Percentiles rank a stretch among this genome's conserved stretches.
phyloP scores from a whole-genome alignment of 2,888 invertebrate genomes.

The Philonicus albiceps region DNA sequence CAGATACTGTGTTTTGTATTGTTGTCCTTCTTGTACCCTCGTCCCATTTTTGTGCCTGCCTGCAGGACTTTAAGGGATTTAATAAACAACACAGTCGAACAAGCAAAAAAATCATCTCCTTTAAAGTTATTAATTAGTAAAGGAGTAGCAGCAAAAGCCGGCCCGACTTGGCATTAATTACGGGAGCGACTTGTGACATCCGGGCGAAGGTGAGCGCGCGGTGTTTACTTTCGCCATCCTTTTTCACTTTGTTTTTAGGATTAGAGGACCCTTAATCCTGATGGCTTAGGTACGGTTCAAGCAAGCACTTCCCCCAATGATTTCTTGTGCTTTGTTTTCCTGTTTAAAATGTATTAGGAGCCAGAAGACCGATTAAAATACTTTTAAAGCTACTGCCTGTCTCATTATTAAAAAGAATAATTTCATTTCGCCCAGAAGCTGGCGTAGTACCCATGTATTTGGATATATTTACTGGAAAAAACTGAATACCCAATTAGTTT shows the following conservation, averaged over 20 bases:
- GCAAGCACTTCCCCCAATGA: not conserved
- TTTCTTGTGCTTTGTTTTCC: not conserved
- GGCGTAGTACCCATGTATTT: not conserved
- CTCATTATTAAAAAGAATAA: not conserved
- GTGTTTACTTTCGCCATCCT: not conserved
- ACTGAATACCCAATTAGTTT: not conserved
- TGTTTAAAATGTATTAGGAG: not conserved
- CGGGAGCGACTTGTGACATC: constrained; percentile 5
- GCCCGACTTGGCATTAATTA: not conserved
- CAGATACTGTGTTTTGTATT: not conserved
- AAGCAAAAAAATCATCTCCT: constrained; percentile 6
- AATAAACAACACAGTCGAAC: not conserved
- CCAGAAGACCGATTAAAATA: not conserved
- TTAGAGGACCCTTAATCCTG: not conserved
- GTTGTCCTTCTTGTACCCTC: too few species aligned
- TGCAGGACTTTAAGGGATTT: not conserved
- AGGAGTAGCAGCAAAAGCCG: not conserved
- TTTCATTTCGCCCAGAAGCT: not conserved
- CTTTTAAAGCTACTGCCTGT: not conserved
- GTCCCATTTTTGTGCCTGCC: not conserved
- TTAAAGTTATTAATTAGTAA: constrained; percentile 21
- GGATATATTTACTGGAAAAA: not conserved
- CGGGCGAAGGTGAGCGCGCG: not conserved
- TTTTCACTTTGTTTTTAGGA: not conserved
- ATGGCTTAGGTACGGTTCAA: not conserved